phyloP scores from a whole-genome alignment of 1,140 invertebrate species.

The Leptinotarsa undecemlineata region DNA sequence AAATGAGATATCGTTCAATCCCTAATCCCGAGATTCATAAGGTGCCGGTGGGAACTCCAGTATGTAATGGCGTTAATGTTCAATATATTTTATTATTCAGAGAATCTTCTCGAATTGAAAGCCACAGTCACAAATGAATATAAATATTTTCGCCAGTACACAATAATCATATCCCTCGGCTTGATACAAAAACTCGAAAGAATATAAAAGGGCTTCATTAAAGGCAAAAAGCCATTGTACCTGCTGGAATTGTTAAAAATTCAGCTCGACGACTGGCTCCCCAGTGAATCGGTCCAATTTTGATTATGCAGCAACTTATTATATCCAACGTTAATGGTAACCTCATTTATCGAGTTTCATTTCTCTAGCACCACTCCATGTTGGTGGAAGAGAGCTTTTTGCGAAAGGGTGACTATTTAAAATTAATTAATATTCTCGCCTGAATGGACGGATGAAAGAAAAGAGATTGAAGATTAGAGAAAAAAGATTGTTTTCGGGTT shows the following conservation, averaged over 20 bases:
- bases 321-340: constrained; percentile 3
- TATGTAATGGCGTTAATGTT: too few relatives aligned
- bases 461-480: background rate
- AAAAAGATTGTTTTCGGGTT: too few relatives aligned
- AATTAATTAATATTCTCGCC: background rate
- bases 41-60: too few relatives aligned
- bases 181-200: background rate
- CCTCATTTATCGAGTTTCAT: background rate
- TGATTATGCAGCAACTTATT: background rate
- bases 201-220: background rate
- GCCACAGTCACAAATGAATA: too few relatives aligned
- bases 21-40: too few relatives aligned
- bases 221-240: background rate
- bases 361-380: background rate
- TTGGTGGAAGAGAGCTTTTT: background rate
- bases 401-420: background rate
- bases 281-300: background rate
- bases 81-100: too few relatives aligned
- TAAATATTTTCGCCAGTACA: background rate
- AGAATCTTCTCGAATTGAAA: too few relatives aligned
- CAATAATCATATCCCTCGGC: background rate
- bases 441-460: background rate
- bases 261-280: background rate
- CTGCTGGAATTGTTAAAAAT: background rate
- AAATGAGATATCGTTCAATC: too few relatives aligned